These are phyloP conservation scores for Tetranychus cinnabarinus DNA, from an alignment of 1,140 invertebrate species.

Conservation along the genomic window DNA sequence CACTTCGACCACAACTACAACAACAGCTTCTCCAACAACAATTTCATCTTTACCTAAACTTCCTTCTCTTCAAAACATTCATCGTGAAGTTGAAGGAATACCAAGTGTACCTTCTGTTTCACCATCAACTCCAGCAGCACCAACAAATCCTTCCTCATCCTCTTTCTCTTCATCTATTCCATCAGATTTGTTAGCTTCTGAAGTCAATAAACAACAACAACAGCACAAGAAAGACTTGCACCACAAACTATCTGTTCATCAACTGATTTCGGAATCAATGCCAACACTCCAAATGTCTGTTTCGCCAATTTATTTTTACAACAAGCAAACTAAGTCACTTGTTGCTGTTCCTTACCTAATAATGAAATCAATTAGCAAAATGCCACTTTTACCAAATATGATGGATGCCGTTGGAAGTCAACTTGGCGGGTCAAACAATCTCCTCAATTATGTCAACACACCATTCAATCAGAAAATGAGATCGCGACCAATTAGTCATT, in stretches of 20 bases:
- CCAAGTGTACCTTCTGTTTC: too few relatives aligned
- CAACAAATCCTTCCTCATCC: too few relatives aligned
- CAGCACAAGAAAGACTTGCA: not conserved
- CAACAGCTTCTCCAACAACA: too few relatives aligned
- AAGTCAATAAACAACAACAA: too few relatives aligned
- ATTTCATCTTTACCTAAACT: too few relatives aligned
- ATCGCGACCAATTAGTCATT: not conserved
- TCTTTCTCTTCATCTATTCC: too few relatives aligned
- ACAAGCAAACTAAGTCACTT: not conserved
- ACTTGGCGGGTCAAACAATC: not conserved
- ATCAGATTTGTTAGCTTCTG: too few relatives aligned
- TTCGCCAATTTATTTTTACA: not conserved
- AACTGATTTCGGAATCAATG: slow-evolving; percentile 1
- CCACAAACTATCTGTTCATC: not conserved
- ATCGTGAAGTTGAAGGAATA: too few relatives aligned
- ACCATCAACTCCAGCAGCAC: too few relatives aligned
- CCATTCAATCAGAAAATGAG: not conserved
- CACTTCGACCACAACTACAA: too few relatives aligned
- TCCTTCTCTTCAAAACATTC: too few relatives aligned
- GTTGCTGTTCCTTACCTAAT: not conserved
- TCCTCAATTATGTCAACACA: not conserved
- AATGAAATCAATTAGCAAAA: not conserved
- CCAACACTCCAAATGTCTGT: slow-evolving; percentile 2
- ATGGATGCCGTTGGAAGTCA: not conserved
- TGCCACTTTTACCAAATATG: not conserved